These are phyloP conservation scores for Catharus ustulatus DNA, from an alignment of 2,797 vertebrate genomes.

Conservation along the genomic window DNA sequence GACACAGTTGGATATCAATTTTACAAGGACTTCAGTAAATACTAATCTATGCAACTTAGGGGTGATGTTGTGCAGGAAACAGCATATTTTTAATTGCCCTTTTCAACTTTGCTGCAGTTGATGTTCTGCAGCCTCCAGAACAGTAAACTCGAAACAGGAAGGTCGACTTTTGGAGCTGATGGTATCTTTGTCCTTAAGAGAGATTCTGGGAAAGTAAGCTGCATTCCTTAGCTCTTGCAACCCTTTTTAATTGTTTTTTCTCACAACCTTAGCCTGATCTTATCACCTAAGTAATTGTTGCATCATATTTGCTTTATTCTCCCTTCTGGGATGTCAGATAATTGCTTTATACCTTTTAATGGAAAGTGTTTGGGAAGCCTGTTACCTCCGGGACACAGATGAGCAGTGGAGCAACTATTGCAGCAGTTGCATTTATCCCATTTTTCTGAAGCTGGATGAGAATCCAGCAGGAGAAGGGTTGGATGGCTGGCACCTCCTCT, in stretches of 20 bases:
- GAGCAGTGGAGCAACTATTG: background rate
- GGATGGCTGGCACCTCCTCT: background rate
- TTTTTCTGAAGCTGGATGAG: background rate
- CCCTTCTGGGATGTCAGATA: conserved; percentile 28
- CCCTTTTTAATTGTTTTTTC: conserved; percentile 49
- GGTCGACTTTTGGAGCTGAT: conserved; percentile 12
- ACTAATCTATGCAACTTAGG: conserved; percentile 29
- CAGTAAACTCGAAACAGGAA: conserved; percentile 38
- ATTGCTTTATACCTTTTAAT: conserved; percentile 26
- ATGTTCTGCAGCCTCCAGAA: background rate
- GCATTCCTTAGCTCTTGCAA: conserved; percentile 48
- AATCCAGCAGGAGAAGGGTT: background rate
- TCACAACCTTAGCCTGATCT: conserved; percentile 29
- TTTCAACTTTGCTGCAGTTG: conserved; percentile 40
- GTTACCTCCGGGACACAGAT: background rate
- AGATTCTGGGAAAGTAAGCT: conserved; percentile 39
- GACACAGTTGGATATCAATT: conserved; percentile 46
- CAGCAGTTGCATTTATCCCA: background rate
- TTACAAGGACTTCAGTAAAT: conserved; percentile 54
- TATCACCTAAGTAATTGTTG: conserved; percentile 52
- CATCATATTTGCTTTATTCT: conserved; percentile 43
- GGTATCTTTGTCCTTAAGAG: conserved; percentile 5
- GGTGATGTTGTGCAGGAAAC: background rate
- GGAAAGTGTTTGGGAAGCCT: conserved; percentile 22
- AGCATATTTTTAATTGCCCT: conserved; percentile 14